Base-by-base conservation (phyloP, 2,797 vertebrate species). In the Muscicapa striata region DNA sequence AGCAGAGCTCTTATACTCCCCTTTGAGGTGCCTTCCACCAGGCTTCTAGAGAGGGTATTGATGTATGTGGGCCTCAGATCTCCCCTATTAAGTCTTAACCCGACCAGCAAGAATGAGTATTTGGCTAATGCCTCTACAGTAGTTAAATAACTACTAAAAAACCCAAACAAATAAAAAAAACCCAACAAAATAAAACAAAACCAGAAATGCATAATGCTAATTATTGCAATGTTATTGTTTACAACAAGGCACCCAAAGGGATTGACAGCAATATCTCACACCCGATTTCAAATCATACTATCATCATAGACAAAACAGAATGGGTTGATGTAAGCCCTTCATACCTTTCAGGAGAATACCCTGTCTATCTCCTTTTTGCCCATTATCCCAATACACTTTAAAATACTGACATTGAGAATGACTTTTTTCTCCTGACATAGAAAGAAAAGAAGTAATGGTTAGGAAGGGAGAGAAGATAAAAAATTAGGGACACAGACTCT, bases 321-420 rank as follows among this genome's bases (percentile, higher is more conserved):
- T 0, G 2, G 90, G 93, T 87, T 93, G 94, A 95, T 58, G 93
- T 93, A 95, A 95, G 94, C 96, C 94, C 94, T 94, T 87, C 95
- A 55, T 92, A 95, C 94, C 94, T 96, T 96, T 92, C 84, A 96
- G 94, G 78, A 96, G 90, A 97, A 95, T 95, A 97, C 95, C 95
- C 90, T 96, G 89, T 96, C 95, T 96, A 96, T 96, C 93, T 95
- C 94, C 93, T 96, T 91, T 95, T 90, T 96, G 95, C 96, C 96
- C 92, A 95, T 95, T 95, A 95, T 95, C 96, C 94, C 94, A 96
- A 96, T 92, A 95, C 90, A 96, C 84, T 93, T 95, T 96, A 94
- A 94, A 97, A 97, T 95, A 95, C 94, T 95, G 94, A 97, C 90
- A 96, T 87, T 95, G 93, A 93, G 94, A 96, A 97, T 95, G 96